Conservation (phyloP, 2,797 vertebrate genomes). For the Buceros bicornis region DNA sequence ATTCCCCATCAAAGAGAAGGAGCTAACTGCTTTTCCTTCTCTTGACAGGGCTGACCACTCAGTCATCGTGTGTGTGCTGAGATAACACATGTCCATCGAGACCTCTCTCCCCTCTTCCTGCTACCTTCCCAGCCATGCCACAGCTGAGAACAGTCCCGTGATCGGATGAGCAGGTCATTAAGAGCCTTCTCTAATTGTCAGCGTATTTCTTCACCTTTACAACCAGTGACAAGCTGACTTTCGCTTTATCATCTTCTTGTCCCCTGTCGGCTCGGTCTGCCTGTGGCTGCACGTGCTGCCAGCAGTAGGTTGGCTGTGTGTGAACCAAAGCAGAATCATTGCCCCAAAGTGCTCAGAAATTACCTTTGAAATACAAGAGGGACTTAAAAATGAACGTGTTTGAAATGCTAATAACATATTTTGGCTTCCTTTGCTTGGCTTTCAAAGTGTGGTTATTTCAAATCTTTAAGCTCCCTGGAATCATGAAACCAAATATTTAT, state of each 20-base stretch:
- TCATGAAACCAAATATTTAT: constrained; percentile 31
- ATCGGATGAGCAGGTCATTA: constrained; percentile 6
- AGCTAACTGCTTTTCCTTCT: constrained; percentile 24
- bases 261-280: not conserved
- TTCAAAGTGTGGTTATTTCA: not conserved
- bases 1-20: not conserved
- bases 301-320: not conserved
- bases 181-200: constrained; percentile 31
- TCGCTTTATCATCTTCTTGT: constrained; percentile 41
- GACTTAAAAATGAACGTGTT: not conserved
- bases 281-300: constrained; percentile 8
- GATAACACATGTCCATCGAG: not conserved
- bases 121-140: not conserved
- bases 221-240: constrained; percentile 55
- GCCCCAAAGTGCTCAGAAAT: not conserved
- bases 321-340: not conserved
- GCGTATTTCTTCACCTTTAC: constrained; percentile 64
- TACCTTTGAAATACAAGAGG: not conserved
- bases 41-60: not conserved
- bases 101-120: not conserved
- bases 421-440: not conserved
- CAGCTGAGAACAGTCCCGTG: not conserved
- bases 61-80: not conserved
- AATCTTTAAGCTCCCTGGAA: not conserved
- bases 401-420: not conserved